Percentiles rank a stretch among this genome's conserved stretches.
These are phyloP conservation scores for Leucoraja ocellata DNA, from an alignment of 2,797 vertebrate genomes.

Conservation along the genomic window DNA sequence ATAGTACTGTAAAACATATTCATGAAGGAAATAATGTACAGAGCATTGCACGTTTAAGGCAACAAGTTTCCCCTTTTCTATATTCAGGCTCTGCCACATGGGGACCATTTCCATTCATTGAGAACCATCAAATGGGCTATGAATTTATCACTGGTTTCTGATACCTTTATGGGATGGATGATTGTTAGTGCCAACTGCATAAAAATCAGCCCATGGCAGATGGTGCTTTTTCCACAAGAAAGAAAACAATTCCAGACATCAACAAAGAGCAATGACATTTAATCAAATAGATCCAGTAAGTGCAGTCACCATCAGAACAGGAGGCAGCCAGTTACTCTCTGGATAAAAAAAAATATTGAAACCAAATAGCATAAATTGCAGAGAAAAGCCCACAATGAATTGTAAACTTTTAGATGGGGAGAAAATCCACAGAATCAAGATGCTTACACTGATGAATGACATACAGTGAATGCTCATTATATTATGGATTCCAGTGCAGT, in stretches of 20 bases:
- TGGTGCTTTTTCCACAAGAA: background rate
- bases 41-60: background rate
- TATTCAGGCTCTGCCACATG: background rate
- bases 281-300: constrained; percentile 9
- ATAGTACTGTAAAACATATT: too few species aligned
- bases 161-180: background rate
- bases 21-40: background rate
- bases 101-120: background rate
- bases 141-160: constrained; percentile 4
- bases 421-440: background rate
- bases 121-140: constrained; percentile 14
- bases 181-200: background rate
- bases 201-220: background rate
- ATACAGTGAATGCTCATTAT: constrained; percentile 8
- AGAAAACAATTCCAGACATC: background rate
- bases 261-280: constrained; percentile 23
- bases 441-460: constrained; percentile 9
- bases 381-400: background rate
- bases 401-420: background rate
- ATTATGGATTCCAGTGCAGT: constrained; percentile 18
- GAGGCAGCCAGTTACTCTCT: background rate
- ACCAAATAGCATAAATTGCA: background rate
- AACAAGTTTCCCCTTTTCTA: background rate
- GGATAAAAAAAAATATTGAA: constrained; percentile 32
- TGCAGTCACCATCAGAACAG: background rate